phyloP scores from a whole-genome alignment of 2,797 vertebrate genomes.

The Helicolenus hilgendorfi region DNA sequence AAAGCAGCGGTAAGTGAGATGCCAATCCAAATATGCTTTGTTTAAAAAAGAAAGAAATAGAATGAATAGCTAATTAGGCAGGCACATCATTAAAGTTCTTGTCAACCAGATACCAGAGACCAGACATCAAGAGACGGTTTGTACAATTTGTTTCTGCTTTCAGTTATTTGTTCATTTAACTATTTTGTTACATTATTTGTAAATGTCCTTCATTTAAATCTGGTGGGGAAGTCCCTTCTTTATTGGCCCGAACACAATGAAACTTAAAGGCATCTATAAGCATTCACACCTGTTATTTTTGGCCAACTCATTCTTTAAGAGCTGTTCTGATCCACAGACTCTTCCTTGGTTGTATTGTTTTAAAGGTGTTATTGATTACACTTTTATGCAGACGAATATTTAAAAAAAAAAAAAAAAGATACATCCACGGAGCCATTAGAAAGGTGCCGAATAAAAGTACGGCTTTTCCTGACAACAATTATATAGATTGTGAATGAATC shows the following conservation, averaged over 20 bases:
- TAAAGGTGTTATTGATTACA: no score
- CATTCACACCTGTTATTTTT: no score
- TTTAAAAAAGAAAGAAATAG: neutral
- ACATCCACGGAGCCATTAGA: no score
- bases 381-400: no score
- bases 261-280: neutral
- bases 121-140: neutral
- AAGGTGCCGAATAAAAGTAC: no score
- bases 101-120: neutral
- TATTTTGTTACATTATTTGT: neutral
- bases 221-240: neutral
- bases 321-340: no score
- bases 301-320: no score
- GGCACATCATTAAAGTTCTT: neutral
- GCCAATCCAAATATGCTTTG: neutral
- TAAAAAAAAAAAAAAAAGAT: no score
- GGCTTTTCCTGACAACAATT: no score
- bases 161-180: neutral
- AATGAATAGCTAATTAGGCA: neutral
- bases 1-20: neutral
- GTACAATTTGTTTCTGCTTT: neutral
- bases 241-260: neutral
- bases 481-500: no score
- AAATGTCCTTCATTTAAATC: neutral
- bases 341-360: no score